Evolutionary conservation across 2,113 vertebrate species (phyloP).

Genomic region (Melanocharis versteri): DNA sequence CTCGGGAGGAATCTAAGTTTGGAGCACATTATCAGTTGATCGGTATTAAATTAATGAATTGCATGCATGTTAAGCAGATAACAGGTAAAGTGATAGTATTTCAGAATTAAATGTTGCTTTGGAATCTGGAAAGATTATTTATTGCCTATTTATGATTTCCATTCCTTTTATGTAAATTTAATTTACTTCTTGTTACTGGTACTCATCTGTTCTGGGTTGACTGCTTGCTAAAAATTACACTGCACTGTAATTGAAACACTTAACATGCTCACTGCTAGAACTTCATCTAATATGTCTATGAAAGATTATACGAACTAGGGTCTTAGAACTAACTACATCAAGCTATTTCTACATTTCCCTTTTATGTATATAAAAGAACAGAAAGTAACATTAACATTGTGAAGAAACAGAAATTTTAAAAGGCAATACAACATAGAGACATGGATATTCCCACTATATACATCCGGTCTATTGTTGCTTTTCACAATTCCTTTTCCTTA

Average conservation of each 20-base stretch:
- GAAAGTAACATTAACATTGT: not conserved
- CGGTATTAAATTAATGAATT: not conserved
- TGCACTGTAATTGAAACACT: not conserved
- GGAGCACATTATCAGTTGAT: not conserved
- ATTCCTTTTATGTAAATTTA: slow-evolving; percentile 13
- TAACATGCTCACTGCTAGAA: not conserved
- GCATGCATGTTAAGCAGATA: not conserved
- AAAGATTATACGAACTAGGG: not conserved
- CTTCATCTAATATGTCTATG: not conserved
- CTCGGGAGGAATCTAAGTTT: not conserved
- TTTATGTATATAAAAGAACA: not conserved
- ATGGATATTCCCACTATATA: not conserved
- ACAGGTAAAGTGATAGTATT: not conserved
- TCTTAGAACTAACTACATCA: not conserved
- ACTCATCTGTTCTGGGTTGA: not conserved
- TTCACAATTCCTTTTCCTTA: not conserved
- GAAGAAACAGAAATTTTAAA: not conserved
- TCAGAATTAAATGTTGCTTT: not conserved
- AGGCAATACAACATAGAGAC: not conserved
- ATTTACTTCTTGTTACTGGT: slow-evolving; percentile 9
- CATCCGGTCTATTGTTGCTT: not conserved
- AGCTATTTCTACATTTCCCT: not conserved
- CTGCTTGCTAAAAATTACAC: not conserved
- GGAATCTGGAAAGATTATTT: not conserved
- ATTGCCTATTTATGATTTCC: not conserved